Conservation (phyloP, 23 tunicate genomes). For the Aplidium turbinatum region DNA sequence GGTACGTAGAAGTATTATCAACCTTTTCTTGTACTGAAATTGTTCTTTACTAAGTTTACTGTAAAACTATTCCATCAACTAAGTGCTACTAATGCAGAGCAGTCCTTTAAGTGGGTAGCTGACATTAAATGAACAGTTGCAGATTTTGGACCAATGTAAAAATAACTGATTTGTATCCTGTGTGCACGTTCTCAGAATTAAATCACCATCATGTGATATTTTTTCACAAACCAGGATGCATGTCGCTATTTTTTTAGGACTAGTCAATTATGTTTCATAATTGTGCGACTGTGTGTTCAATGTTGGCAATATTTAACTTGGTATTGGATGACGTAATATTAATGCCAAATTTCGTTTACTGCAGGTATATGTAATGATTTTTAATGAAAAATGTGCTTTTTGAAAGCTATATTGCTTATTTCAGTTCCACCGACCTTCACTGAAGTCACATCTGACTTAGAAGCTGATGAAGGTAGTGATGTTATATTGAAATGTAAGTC, state of each 20-base stretch:
- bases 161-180: too few relatives aligned
- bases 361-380: too few relatives aligned
- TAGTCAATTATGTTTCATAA: neutral
- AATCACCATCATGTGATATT: too few relatives aligned
- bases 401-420: neutral
- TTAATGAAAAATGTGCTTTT: neutral
- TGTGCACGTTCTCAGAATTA: too few relatives aligned
- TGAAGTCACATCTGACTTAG: conserved; percentile 28
- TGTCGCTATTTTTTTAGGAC: neutral
- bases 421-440: conserved; percentile 36
- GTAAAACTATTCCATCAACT: too few relatives aligned
- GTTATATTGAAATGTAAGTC: conserved; percentile 59
- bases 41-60: too few relatives aligned
- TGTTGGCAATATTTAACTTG: neutral
- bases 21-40: conserved; percentile 53
- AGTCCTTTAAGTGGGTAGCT: too few relatives aligned
- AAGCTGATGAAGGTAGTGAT: conserved; percentile 57
- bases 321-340: too few relatives aligned
- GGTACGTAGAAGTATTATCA: conserved; percentile 8
- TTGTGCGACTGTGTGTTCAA: neutral
- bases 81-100: too few relatives aligned
- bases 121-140: too few relatives aligned
- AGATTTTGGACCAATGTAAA: too few relatives aligned
- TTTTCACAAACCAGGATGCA: neutral
- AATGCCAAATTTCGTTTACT: too few relatives aligned